Conservation (phyloP, 2,113 vertebrate species). For the Eclectus roratus region DNA sequence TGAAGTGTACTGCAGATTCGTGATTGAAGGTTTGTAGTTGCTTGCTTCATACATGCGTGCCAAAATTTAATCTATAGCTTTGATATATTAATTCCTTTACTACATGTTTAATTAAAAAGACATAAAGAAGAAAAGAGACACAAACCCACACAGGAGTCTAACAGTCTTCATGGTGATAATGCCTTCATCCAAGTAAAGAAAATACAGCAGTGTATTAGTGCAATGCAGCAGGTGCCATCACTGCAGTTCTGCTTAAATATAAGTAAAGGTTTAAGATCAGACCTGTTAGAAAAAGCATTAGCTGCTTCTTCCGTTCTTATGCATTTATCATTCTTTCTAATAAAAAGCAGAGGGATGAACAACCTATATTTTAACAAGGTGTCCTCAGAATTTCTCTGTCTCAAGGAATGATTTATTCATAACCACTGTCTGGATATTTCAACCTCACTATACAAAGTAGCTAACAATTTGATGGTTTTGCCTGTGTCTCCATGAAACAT, state of each 20-base stretch:
- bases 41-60: neutral
- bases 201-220: neutral
- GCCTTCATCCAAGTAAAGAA: neutral
- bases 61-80: neutral
- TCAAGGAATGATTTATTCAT: neutral
- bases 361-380: neutral
- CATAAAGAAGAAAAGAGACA: neutral
- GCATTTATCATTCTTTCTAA: neutral
- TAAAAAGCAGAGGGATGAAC: neutral
- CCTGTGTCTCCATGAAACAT: neutral
- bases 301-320: neutral
- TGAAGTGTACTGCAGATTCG: neutral
- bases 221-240: neutral
- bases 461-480: neutral
- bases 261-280: neutral
- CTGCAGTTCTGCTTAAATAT: neutral
- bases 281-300: neutral
- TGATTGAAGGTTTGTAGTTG: neutral
- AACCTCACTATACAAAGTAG: fast-evolving
- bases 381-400: neutral
- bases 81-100: neutral
- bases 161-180: neutral
- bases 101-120: neutral
- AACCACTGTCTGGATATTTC: neutral
- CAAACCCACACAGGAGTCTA: neutral